Percentiles rank a stretch among this genome's conserved stretches.
Evolutionary conservation across 1,140 invertebrate genomes (phyloP).

Genomic region (Argopecten irradians): DNA sequence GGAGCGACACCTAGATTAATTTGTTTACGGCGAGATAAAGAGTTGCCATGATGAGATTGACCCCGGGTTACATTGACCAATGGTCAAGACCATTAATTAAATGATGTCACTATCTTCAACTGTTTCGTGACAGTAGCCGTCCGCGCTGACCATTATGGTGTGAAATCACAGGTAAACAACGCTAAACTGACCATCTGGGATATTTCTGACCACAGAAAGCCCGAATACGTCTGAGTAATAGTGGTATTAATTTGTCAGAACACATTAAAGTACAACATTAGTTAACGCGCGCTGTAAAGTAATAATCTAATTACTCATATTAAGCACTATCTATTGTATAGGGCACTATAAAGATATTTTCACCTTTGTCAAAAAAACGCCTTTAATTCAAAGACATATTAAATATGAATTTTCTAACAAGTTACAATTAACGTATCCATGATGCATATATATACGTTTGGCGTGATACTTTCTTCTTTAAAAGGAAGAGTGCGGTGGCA

Average conservation of each 20-base stretch:
- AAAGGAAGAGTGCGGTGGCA: too few relatives aligned
- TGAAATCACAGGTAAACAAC: conserved; percentile 10
- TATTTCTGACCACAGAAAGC: neutral
- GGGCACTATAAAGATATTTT: too few relatives aligned
- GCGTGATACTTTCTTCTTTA: too few relatives aligned
- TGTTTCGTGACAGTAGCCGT: neutral
- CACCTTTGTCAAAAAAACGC: too few relatives aligned
- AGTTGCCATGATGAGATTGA: neutral
- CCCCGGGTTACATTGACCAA: neutral
- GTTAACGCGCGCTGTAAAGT: too few relatives aligned
- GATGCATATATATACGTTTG: too few relatives aligned
- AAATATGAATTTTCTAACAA: too few relatives aligned
- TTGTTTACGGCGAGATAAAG: neutral
- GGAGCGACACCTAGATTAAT: neutral
- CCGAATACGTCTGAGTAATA: neutral
- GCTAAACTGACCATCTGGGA: neutral
- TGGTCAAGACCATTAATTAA: neutral
- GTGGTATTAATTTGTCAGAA: neutral
- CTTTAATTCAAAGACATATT: too few relatives aligned
- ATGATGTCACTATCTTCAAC: neutral
- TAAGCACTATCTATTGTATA: too few relatives aligned
- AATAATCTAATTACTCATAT: too few relatives aligned
- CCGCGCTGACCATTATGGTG: neutral
- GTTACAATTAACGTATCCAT: too few relatives aligned
- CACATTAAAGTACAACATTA: too few relatives aligned